Evolutionary conservation across 1,140 invertebrate genomes (phyloP).

Genomic region (Colletes gigas): DNA sequence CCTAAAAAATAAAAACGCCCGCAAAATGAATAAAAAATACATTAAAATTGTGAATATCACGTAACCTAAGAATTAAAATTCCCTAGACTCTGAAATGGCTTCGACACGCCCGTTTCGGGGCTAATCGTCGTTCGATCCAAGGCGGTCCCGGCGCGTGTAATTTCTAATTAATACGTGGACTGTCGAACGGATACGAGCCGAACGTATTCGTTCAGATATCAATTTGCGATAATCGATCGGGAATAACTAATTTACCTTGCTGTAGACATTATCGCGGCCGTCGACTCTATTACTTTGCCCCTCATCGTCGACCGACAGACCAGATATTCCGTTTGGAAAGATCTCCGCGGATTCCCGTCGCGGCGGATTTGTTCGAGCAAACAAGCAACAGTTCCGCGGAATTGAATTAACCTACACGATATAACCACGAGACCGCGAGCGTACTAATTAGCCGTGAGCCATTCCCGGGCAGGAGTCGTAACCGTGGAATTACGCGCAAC

Average conservation of each 20-base stretch:
- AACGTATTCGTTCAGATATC: neutral
- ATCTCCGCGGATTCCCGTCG: neutral
- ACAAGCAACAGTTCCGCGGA: neutral
- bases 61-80: too few species aligned
- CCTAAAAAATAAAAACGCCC: too few species aligned
- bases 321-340: neutral
- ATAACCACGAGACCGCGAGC: neutral
- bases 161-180: constrained; percentile 24
- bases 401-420: neutral
- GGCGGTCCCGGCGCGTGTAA: neutral
- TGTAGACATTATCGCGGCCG: neutral
- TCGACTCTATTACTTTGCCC: too few species aligned
- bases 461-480: constrained; percentile 11
- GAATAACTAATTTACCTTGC: constrained; percentile 3
- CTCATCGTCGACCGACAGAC: too few species aligned
- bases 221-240: constrained; percentile 20
- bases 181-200: neutral
- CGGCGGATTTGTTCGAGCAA: neutral
- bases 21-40: too few species aligned
- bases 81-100: too few species aligned
- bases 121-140: neutral
- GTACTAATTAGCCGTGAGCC: constrained; percentile 41
- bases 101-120: neutral
- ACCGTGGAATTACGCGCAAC: constrained; percentile 34
- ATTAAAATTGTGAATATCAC: too few species aligned